These are phyloP conservation scores for Myotis davidii DNA, from an alignment of 2,113 vertebrate species.

Conservation along the genomic window DNA sequence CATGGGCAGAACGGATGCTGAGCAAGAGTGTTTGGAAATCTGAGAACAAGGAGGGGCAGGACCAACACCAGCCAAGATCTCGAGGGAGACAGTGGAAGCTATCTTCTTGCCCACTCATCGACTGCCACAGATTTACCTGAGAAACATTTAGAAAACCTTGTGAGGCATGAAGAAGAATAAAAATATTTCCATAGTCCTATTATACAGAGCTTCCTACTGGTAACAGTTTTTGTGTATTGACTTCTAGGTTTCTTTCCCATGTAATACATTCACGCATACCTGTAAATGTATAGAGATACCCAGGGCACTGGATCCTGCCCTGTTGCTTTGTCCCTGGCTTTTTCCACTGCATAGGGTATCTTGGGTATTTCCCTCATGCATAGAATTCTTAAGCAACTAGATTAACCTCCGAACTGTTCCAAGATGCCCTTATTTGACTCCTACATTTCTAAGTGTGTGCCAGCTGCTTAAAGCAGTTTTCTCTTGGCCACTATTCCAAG, in stretches of 20 bases:
- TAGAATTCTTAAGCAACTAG: conserved; percentile 41
- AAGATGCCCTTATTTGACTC: conserved; percentile 73
- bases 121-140: not conserved
- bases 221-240: not conserved
- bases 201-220: not conserved
- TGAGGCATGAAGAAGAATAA: conserved; percentile 17
- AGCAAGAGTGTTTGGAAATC: not conserved
- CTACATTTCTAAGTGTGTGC: not conserved
- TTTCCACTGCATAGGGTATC: conserved; percentile 16
- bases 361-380: conserved; percentile 4
- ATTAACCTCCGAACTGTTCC: conserved; percentile 60
- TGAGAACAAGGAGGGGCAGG: not conserved
- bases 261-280: not conserved
- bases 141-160: not conserved
- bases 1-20: not conserved
- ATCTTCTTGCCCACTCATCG: not conserved
- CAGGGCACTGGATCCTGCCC: not conserved
- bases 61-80: not conserved
- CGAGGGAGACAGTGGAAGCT: not conserved
- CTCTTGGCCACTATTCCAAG: conserved; percentile 38
- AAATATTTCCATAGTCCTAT: not conserved
- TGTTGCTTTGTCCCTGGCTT: not conserved
- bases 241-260: not conserved
- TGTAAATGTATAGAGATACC: not conserved
- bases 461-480: conserved; percentile 50